These are phyloP conservation scores for Spea hammondii DNA, from an alignment of 2,797 vertebrate species.

Conservation along the genomic window DNA sequence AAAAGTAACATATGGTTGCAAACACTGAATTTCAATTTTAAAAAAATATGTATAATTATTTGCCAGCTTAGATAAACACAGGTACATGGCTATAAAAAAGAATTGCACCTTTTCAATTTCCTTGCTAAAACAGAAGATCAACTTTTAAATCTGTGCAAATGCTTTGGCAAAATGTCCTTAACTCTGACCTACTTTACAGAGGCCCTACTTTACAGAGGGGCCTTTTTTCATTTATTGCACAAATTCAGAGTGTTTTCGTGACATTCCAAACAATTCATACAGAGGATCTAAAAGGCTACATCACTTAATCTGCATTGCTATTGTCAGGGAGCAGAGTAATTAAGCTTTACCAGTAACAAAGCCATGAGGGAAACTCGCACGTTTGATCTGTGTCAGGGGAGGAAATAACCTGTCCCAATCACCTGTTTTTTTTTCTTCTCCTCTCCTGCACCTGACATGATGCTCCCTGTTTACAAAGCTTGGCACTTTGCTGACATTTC, in stretches of 20 bases:
- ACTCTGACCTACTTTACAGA: too few relatives aligned
- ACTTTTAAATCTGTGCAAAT: too few relatives aligned
- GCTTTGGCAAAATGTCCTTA: too few relatives aligned
- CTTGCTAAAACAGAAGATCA: too few relatives aligned
- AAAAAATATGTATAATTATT: too few relatives aligned
- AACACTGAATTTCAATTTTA: too few relatives aligned
- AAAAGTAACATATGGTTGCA: too few relatives aligned
- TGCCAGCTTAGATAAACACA: too few relatives aligned
- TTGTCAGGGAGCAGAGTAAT: conserved; percentile 1
- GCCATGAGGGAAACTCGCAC: conserved; percentile 35
- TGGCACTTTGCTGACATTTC: conserved; percentile 47
- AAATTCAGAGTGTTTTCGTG: not conserved
- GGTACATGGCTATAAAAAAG: too few relatives aligned
- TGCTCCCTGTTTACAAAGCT: conserved; percentile 36
- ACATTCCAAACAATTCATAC: conserved; percentile 2
- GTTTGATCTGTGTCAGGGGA: not conserved
- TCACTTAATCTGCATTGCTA: conserved; percentile 1
- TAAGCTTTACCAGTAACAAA: conserved; percentile 32
- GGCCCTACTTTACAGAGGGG: too few relatives aligned
- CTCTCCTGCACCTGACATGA: conserved; percentile 45
- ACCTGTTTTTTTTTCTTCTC: conserved; percentile 24
- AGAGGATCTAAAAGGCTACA: not conserved
- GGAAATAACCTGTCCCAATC: conserved; percentile 35
- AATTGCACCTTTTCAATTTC: too few relatives aligned
- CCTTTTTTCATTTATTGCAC: not conserved